A percentile compares a stretch with the other conserved stretches of the same genome.
Conservation (phyloP, 1,140 invertebrate species). For the Eumeta japonica region DNA sequence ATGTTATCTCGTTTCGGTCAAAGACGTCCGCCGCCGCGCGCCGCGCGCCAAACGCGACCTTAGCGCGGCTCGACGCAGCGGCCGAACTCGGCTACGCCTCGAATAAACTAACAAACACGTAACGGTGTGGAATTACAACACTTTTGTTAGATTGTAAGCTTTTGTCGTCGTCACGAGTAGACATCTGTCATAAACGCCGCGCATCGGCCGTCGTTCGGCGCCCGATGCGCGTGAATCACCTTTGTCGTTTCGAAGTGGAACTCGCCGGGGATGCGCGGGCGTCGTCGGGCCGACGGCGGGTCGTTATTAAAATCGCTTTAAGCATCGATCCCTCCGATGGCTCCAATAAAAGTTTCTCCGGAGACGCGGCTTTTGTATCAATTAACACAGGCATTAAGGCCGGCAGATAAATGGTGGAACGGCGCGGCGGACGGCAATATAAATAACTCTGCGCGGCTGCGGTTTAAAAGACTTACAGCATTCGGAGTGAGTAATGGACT, state of each 20-base stretch:
- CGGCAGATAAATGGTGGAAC: slow-evolving; percentile 18
- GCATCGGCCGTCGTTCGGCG: slow-evolving; percentile 1
- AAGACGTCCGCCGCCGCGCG: slow-evolving; percentile 27
- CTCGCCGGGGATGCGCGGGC: too few relatives aligned
- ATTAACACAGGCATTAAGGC: slow-evolving; percentile 37
- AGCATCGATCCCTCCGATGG: slow-evolving; percentile 14
- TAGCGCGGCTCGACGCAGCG: too few relatives aligned
- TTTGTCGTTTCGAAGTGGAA: too few relatives aligned
- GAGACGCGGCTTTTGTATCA: slow-evolving; percentile 38
- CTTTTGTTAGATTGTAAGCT: slow-evolving; percentile 43
- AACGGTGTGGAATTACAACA: slow-evolving; percentile 46
- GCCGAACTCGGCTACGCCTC: too few relatives aligned
- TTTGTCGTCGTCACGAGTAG: slow-evolving; percentile 34
- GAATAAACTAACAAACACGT: slow-evolving; percentile 18
- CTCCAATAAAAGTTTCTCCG: slow-evolving; percentile 19
- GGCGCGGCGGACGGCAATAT: slow-evolving; percentile 12
- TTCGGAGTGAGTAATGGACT: too few relatives aligned
- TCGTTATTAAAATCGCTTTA: slow-evolving; percentile 22
- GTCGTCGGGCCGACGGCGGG: too few relatives aligned
- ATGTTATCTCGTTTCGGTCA: slow-evolving; percentile 45
- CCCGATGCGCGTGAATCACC: too few relatives aligned
- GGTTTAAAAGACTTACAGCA: slow-evolving; percentile 4
- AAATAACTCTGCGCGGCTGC: slow-evolving; percentile 32
- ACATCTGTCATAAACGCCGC: slow-evolving; percentile 32
- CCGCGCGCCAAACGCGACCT: neutral